These are phyloP conservation scores for Pagetopsis macropterus DNA, from an alignment of 2,797 vertebrate species.

Conservation along the genomic window DNA sequence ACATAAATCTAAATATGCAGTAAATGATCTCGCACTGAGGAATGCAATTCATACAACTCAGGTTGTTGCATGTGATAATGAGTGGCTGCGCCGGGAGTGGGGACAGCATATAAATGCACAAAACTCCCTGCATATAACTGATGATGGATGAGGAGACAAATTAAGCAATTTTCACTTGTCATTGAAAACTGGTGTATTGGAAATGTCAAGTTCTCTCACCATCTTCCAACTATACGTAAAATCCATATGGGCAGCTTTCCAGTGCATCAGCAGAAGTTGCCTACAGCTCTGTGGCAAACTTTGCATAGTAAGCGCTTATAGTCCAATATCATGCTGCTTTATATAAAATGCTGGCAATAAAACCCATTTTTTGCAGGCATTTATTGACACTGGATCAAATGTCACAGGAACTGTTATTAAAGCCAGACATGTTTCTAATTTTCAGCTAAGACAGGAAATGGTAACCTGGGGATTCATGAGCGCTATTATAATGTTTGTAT, in stretches of 20 bases:
- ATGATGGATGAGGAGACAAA: constrained; percentile 46
- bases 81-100: constrained; percentile 13
- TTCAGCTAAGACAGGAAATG: constrained; percentile 38
- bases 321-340: constrained; percentile 32
- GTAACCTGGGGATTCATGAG: constrained; percentile 64
- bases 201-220: constrained; percentile 30
- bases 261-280: constrained; percentile 33
- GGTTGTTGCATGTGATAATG: constrained; percentile 62
- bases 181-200: constrained; percentile 4
- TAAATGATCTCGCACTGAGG: constrained; percentile 54
- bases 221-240: constrained; percentile 14
- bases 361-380: constrained; percentile 42
- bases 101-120: constrained; percentile 21
- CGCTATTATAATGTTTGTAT: constrained; percentile 5
- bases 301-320: constrained; percentile 37
- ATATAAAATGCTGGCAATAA: constrained; percentile 43
- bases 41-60: constrained; percentile 72
- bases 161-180: constrained; percentile 28
- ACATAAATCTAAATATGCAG: constrained; percentile 67
- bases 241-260: constrained; percentile 28
- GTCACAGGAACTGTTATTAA: constrained; percentile 36
- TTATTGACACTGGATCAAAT: constrained; percentile 57
- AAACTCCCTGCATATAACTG: constrained; percentile 8
- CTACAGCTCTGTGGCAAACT: constrained; percentile 14
- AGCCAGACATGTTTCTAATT: constrained; percentile 50